Conservation (phyloP, 2,888 invertebrate genomes). For the Noctua fimbriata region DNA sequence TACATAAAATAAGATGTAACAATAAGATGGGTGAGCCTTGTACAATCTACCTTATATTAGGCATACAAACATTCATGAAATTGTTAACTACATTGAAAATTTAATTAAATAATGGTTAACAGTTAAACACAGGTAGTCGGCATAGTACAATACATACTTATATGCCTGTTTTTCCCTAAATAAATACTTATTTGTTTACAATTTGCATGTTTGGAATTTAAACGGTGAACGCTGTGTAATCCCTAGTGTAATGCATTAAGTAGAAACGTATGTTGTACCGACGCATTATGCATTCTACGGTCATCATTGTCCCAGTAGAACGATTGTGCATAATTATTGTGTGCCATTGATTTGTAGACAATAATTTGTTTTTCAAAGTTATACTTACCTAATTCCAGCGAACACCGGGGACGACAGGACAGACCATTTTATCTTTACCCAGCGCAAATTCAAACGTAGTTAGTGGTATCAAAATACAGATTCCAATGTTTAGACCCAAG, state of each 20-base stretch:
- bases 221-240: background rate
- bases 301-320: constrained; percentile 27
- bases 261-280: background rate
- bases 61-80: no score
- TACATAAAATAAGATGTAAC: no score
- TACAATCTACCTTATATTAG: no score
- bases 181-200: background rate
- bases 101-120: no score
- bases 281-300: constrained; percentile 46
- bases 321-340: constrained; percentile 42
- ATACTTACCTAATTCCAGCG: background rate
- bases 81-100: no score
- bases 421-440: background rate
- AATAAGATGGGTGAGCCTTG: no score
- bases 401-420: background rate
- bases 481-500: background rate
- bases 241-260: background rate
- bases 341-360: constrained; percentile 21
- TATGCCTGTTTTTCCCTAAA: no score
- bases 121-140: no score
- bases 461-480: background rate
- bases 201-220: background rate
- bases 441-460: background rate
- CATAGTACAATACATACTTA: no score
- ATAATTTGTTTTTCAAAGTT: constrained; percentile 2